Evolutionary conservation across 2,797 vertebrate species (phyloP), one percentile per base, ranked within the genome.

Genomic region (Setipinna tenuifilis): DNA sequence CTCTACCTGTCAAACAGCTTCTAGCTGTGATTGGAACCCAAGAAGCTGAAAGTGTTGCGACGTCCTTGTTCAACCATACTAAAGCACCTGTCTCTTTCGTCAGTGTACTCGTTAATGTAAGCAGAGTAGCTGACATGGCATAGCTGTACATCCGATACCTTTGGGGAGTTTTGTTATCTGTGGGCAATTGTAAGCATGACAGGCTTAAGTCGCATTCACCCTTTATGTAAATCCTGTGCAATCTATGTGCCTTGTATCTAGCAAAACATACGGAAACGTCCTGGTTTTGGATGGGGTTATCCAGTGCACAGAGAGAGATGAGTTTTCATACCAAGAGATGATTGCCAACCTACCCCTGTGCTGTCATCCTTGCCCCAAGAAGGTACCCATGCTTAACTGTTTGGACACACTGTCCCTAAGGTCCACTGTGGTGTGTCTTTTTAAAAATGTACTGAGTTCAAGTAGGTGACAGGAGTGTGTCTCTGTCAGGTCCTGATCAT

Each of bases 301-400:
- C 92, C 98, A 99, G 91, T 99, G 98, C 93, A 99, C 98, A 0
- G 98, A 99, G 91, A 94, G 98, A 50, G 98, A 99, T 71, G 98
- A 99, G 92, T 99, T 99, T 92, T 97, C 98, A 57, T 99, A 99
- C 91, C 98, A 99, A 87, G 98, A 99, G 93, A 99, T 98, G 98
- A 99, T 99, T 10, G 98, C 98, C 88, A 98, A 98, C 93, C 96
- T 99, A 58, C 97, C 98, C 0, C 91, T 99, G 68, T 98, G 95
- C 95, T 97, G 97, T 93, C 98, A 99, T 88, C 97, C 97, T 3
- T 95, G 95, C 82, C 98, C 98, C 2, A 96, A 97, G 86, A 99
- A 99, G 97, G 98, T 99, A 94, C 0, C 4, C 19, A 12, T 41
- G 16, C 21, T 82, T 2, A 25, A 48, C 25, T 54, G 50, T 54